Base-by-base conservation (phyloP, 2,797 vertebrate genomes). In the Miichthys miiuy region DNA sequence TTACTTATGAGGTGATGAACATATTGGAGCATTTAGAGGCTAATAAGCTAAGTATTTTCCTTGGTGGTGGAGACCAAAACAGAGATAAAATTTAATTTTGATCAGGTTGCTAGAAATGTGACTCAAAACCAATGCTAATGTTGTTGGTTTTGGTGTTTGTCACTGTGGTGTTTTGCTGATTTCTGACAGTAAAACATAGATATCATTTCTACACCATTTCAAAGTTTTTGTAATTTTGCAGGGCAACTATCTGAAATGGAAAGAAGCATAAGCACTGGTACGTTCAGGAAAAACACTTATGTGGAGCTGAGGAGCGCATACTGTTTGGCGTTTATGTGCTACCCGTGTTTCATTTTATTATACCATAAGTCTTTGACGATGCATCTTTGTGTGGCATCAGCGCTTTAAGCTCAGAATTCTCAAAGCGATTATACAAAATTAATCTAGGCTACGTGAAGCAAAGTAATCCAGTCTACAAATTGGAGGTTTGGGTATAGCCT, bases 391-490 rank as follows among this genome's bases (percentile, higher is more conserved):
- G 6, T 61, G 50, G 62, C 75, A 41, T 82, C 68, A 25, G 70
- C 72, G 69, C 76, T 82, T 89, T 90, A 75, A 85, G 56, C 69
- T 83, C 69, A 71, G 79, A 88, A 87, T 88, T 90, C 80, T 80
- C 79, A 75, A 84, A 88, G 85, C 56, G 89, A 94, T 93, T 94
- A 94, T 86, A 70, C 64, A 86, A 86, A 91, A 71, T 91, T 92
- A 92, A 94, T 95, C 92, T 38, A 38, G 34, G 34, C 34, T 92
- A 84, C 47, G 62, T 61, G 86, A 85, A 83, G 72, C 75, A 71
- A 47, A 89, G 88, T 92, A 88, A 95, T 94, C 89, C 90, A 75
- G 82, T 81, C 71, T 70, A 70, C 74, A 65, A 69, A 76, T 68
- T 38, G 34, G 34, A 38, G 34, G 34, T 38, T 38, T 38, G 34